These are phyloP conservation scores for Chalcosyrphus nemorum DNA, from an alignment of 2,888 invertebrate genomes.

Conservation along the genomic window DNA sequence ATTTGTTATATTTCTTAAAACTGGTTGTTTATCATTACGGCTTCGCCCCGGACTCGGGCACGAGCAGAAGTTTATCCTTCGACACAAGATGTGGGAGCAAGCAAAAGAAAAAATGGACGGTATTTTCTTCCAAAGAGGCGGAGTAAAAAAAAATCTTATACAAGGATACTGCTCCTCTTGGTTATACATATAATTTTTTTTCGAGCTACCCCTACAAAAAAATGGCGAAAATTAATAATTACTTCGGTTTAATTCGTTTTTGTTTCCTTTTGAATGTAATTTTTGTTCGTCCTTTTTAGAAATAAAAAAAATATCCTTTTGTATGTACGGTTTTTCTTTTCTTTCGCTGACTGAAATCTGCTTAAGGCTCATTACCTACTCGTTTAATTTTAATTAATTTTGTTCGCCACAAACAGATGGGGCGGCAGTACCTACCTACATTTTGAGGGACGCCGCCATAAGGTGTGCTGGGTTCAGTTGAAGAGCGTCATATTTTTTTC, in stretches of 20 bases:
- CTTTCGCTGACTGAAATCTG: constrained; percentile 45
- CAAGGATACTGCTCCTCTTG: neutral
- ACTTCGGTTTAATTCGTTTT: constrained; percentile 47
- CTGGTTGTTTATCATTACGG: constrained; percentile 22
- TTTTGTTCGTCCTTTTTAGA: constrained; percentile 21
- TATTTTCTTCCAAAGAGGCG: neutral
- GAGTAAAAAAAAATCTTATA: neutral
- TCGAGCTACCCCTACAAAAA: constrained; percentile 22
- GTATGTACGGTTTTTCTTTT: constrained; percentile 29
- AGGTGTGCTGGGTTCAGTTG: neutral
- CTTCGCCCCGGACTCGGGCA: neutral
- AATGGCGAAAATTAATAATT: constrained; percentile 54
- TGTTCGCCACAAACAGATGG: constrained; percentile 43
- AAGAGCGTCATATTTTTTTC: neutral
- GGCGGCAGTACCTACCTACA: neutral
- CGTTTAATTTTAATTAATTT: constrained; percentile 63
- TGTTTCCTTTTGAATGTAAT: constrained; percentile 32
- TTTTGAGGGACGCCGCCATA: neutral
- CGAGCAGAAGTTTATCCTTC: constrained; percentile 1
- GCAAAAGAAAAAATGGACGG: neutral
- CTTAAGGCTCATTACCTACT: constrained; percentile 58
- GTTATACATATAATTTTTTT: constrained; percentile 6
- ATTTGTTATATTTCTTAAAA: constrained; percentile 17
- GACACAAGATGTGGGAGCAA: neutral
- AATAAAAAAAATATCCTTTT: constrained; percentile 10